phyloP scores from a whole-genome alignment of 1,140 invertebrate species.

The Monomorium pharaonis region DNA sequence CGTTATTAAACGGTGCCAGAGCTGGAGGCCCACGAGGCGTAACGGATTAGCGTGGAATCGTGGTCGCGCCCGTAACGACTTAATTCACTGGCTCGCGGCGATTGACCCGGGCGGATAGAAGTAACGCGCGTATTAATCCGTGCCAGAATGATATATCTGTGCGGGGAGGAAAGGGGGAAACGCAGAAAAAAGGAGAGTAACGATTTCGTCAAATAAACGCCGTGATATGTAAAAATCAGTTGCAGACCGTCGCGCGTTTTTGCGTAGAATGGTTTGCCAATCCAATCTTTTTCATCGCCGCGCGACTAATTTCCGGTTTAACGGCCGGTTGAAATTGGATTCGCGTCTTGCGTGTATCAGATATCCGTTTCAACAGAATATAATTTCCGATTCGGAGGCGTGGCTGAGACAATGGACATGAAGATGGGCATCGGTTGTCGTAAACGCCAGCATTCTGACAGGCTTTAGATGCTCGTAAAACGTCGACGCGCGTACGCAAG shows the following conservation, averaged over 20 bases:
- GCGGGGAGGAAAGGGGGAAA: neutral
- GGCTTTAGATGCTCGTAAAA: constrained; percentile 67
- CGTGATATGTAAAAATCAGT: neutral
- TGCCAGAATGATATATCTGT: neutral
- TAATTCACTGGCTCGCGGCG: constrained; percentile 18
- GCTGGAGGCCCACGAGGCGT: neutral
- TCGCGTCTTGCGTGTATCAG: neutral
- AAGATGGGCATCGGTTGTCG: constrained; percentile 64
- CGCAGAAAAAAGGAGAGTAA: neutral
- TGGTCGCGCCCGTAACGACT: constrained; percentile 21
- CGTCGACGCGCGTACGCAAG: constrained; percentile 8
- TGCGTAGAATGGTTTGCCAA: neutral
- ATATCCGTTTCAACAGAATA: constrained; percentile 46
- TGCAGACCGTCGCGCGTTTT: neutral
- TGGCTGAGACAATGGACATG: constrained; percentile 67
- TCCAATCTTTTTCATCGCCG: neutral
- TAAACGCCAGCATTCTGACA: constrained; percentile 66
- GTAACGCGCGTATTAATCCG: neutral
- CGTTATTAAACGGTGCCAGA: constrained; percentile 35
- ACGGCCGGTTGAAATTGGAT: constrained; percentile 7
- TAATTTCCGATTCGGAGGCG: constrained; percentile 59
- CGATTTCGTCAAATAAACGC: neutral
- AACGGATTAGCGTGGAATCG: constrained; percentile 33
- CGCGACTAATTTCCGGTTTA: neutral
- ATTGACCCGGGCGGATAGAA: constrained; percentile 8